Evolutionary conservation across 30 jellyfish, hydroid and myxozoan species (phyloP).

Genomic region (Haliclystus octoradiatus): DNA sequence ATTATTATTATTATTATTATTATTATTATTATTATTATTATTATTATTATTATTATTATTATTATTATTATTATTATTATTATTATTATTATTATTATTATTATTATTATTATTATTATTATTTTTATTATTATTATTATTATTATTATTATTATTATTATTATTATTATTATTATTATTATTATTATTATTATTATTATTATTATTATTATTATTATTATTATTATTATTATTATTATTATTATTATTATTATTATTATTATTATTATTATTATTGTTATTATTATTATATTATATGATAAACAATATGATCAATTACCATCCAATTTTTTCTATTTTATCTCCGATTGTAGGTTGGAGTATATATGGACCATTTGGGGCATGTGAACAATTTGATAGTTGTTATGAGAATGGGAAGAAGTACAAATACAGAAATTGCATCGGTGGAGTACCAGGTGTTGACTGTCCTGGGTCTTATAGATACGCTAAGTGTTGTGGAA

Average conservation of each 20-base stretch:
- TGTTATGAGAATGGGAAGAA: too few species aligned
- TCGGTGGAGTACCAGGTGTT: too few species aligned
- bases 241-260: neutral
- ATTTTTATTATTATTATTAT: neutral
- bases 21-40: neutral
- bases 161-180: neutral
- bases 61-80: neutral
- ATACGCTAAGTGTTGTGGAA: too few species aligned
- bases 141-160: neutral
- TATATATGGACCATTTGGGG: too few species aligned
- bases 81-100: neutral
- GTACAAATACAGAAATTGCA: too few species aligned
- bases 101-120: neutral
- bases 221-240: neutral
- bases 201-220: neutral
- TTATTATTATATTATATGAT: too few species aligned
- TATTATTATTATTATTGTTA: too few species aligned
- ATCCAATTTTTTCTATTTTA: too few species aligned
- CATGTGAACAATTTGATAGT: too few species aligned
- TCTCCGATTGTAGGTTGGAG: too few species aligned
- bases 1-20: neutral
- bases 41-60: neutral
- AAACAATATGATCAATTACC: too few species aligned
- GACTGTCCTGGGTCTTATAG: too few species aligned
- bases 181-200: neutral